Conservation (phyloP, 2,888 invertebrate species). For the Crocallis elinguaria region DNA sequence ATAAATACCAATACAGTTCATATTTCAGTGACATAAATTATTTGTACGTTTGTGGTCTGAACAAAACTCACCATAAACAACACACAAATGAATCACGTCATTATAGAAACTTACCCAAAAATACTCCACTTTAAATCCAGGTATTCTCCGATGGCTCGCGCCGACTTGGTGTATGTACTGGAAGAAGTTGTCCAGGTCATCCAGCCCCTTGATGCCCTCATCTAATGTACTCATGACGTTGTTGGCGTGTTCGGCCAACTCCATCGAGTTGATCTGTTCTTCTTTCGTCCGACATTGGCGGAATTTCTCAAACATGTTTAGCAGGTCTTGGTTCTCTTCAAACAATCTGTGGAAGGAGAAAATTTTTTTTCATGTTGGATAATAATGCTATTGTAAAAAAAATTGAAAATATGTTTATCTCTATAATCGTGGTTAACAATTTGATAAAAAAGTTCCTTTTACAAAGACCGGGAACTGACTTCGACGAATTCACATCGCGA, state of each 20-base stretch:
- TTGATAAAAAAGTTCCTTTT: too few species aligned
- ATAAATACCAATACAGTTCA: too few species aligned
- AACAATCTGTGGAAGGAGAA: slow-evolving; percentile 87
- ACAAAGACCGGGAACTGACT: too few species aligned
- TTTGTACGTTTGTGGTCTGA: too few species aligned
- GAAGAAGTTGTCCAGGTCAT: slow-evolving; percentile 93
- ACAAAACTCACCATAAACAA: too few species aligned
- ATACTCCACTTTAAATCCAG: slow-evolving; percentile 93
- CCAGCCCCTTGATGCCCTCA: slow-evolving; percentile 94
- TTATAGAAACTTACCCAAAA: slow-evolving; percentile 92
- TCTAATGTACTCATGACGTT: slow-evolving; percentile 96
- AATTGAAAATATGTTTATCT: too few species aligned
- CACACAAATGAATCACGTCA: too few species aligned
- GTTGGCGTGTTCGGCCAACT: slow-evolving; percentile 93
- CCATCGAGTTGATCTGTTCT: slow-evolving; percentile 92
- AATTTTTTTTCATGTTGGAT: not conserved
- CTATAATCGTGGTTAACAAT: too few species aligned
- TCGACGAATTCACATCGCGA: too few species aligned
- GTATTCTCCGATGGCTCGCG: slow-evolving; percentile 92
- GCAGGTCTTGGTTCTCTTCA: slow-evolving; percentile 92
- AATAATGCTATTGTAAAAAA: too few species aligned
- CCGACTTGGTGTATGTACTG: slow-evolving; percentile 93
- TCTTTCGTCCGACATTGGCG: slow-evolving; percentile 91
- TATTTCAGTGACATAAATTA: too few species aligned
- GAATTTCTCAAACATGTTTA: slow-evolving; percentile 92